These are phyloP conservation scores for Bicyclus anynana DNA, from an alignment of 1,140 invertebrate species.

Conservation along the genomic window DNA sequence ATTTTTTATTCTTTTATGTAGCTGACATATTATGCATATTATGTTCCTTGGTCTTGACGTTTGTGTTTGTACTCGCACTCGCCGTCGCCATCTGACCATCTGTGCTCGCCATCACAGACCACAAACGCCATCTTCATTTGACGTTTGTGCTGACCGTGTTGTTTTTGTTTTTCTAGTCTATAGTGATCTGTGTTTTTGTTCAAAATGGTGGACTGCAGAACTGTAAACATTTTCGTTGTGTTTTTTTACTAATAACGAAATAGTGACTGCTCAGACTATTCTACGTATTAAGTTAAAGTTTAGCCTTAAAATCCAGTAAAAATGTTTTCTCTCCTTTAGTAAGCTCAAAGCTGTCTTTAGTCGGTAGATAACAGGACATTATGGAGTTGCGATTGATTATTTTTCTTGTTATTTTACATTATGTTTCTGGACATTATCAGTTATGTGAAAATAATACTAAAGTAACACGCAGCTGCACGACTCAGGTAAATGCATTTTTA, in stretches of 20 bases:
- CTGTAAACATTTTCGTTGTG: conserved; percentile 34
- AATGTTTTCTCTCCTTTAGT: conserved; percentile 23
- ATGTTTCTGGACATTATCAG: conserved; percentile 36
- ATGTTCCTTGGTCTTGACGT: too few relatives aligned
- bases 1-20: too few relatives aligned
- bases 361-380: conserved; percentile 9
- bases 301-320: neutral
- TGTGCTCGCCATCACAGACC: too few relatives aligned
- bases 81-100: too few relatives aligned
- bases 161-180: too few relatives aligned
- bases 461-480: conserved; percentile 45
- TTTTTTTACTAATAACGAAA: conserved; percentile 9
- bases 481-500: conserved; percentile 37
- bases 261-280: neutral
- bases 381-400: conserved; percentile 26
- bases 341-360: conserved; percentile 9
- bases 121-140: too few relatives aligned
- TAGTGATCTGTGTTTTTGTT: conserved; percentile 29
- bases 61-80: too few relatives aligned
- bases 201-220: conserved; percentile 21
- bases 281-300: neutral
- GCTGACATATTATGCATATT: too few relatives aligned
- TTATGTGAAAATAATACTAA: conserved; percentile 45
- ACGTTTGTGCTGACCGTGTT: too few relatives aligned
- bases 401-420: conserved; percentile 37